A percentile compares a stretch with the other conserved stretches of the same genome.
phyloP scores from a whole-genome alignment of 2,888 invertebrate genomes.

The Melinaea menophilus region DNA sequence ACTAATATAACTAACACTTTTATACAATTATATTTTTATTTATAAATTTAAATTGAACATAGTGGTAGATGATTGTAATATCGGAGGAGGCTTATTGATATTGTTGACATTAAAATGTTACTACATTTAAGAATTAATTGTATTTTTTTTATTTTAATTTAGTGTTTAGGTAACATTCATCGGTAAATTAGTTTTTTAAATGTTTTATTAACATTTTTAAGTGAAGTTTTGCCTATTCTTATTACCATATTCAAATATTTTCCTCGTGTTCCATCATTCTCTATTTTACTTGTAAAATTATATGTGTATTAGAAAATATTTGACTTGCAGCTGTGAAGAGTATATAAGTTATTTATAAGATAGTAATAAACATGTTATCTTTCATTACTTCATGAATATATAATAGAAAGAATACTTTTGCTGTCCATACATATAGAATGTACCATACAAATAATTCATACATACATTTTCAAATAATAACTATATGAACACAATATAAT shows the following conservation, averaged over 20 bases:
- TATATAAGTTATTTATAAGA: neutral
- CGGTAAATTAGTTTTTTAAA: neutral
- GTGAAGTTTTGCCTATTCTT: neutral
- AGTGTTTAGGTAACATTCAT: slow-evolving; percentile 4
- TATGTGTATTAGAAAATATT: neutral
- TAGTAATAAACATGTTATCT: slow-evolving; percentile 1
- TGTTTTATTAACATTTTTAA: neutral
- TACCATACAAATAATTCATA: no score
- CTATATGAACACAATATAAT: no score
- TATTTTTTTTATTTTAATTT: slow-evolving; percentile 9
- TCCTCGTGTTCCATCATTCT: neutral
- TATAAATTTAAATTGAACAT: slow-evolving; percentile 29
- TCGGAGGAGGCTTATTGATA: slow-evolving; percentile 17
- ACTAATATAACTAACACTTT: slow-evolving; percentile 15
- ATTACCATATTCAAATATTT: neutral
- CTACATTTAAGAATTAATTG: slow-evolving; percentile 17
- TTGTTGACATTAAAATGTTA: slow-evolving; percentile 22
- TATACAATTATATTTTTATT: slow-evolving; percentile 43
- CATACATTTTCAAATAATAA: no score
- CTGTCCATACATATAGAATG: no score
- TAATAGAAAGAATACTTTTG: no score
- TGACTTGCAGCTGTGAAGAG: neutral
- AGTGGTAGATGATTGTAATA: slow-evolving; percentile 27
- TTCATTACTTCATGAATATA: slow-evolving; percentile 5
- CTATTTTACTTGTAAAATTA: neutral